A percentile compares a stretch with the other conserved stretches of the same genome.
Evolutionary conservation across 2,888 invertebrate genomes (phyloP).

Genomic region (Isotomurus palustris): DNA sequence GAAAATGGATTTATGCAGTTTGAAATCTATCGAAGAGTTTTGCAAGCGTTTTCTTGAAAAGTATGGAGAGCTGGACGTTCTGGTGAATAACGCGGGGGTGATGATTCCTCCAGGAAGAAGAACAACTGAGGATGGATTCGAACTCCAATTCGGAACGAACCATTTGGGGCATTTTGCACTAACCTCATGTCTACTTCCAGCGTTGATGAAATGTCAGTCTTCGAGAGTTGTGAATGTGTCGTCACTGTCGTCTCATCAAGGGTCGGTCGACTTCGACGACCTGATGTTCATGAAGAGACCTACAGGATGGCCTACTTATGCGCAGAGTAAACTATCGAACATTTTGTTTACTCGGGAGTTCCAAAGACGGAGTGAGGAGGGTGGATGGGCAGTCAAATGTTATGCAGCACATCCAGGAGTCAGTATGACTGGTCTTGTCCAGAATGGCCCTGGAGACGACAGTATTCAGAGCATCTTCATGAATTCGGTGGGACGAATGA

Average conservation of each 20-base stretch:
- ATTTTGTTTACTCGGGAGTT: conserved; percentile 2
- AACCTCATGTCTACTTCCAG: not conserved
- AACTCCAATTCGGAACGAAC: conserved; percentile 11
- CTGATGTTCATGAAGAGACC: not conserved
- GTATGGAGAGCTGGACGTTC: not conserved
- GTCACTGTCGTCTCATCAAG: not conserved
- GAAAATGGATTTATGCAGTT: conserved; percentile 1
- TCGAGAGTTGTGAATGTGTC: conserved; percentile 4
- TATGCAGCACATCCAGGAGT: conserved; percentile 3
- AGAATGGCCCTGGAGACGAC: not conserved
- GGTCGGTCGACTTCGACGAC: conserved; percentile 4
- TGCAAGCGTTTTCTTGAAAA: not conserved
- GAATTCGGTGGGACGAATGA: not conserved
- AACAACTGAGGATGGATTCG: conserved; percentile 1
- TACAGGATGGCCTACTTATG: not conserved
- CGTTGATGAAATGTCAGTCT: not conserved
- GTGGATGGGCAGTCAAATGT: not conserved
- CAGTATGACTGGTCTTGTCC: not conserved
- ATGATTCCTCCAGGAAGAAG: not conserved
- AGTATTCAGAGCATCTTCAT: not conserved
- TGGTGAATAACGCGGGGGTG: conserved; percentile 9
- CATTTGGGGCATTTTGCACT: conserved; percentile 9
- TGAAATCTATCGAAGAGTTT: not conserved
- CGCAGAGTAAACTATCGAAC: conserved; percentile 1
- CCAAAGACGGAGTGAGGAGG: not conserved